Evolutionary conservation across 2,113 vertebrate genomes (phyloP), one percentile per base, ranked within the genome.

Genomic region (Pteropus alecto): DNA sequence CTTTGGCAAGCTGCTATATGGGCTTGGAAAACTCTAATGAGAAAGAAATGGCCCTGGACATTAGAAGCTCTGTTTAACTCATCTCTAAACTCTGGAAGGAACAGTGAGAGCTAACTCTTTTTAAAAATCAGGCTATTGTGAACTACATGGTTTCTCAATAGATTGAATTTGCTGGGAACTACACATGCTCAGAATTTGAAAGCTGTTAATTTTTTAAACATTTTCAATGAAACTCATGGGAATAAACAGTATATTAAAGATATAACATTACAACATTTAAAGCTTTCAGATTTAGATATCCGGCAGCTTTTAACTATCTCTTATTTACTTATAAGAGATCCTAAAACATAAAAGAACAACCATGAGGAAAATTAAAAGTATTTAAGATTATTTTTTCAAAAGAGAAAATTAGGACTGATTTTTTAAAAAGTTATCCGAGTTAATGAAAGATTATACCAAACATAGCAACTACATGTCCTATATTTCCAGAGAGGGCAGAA

Each of bases 1-100:
- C 83, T 98, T 96, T 96, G 93, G 90, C 83, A 97, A 97, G 83
- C 70, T 87, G 77, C 82, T 95, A 78, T 24, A 54, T 7, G 16
- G 90, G 58, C 35, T 33, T 94, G 81, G 81, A 90, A 92, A 95
- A 65, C 30, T 60, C 92, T 95, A 93, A 67, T 8, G 70, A 97
- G 77, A 86, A 96, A 98, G 18, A 48, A 93, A 93, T 38, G 83
- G 60, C 73, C 87, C 38, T 71, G 65, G 43, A 97, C 79, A 97
- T 38, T 56, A 86, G 88, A 78, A 95, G 76, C 9, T 84, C 92
- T 92, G 58, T 28, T 54, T 73, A 94, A 76, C 90, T 95, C 67
- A 76, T 68, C 94, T 43, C 76, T 82, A 94, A 67, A 77, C 46
- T 91, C 58, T 82, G 67, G 61, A 92, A 87, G 71, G 43, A 86